A percentile compares a stretch with the other conserved stretches of the same genome.
Evolutionary conservation across 2,888 invertebrate species (phyloP).

Genomic region (Xylophagus ater): DNA sequence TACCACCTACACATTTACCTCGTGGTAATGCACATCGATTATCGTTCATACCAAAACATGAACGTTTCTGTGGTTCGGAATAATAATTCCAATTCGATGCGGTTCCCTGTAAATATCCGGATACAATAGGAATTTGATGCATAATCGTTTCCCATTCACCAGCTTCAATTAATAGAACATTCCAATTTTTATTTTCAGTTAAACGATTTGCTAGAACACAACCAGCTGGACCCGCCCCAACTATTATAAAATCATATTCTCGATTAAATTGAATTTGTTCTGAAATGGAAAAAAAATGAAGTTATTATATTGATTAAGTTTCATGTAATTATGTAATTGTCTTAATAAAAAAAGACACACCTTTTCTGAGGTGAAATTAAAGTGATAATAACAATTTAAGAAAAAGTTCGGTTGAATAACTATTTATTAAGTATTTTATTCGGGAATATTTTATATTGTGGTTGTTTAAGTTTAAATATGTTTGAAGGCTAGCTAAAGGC

Average conservation of each 20-base stretch:
- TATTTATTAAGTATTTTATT: no score
- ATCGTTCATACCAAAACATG: slow-evolving; percentile 43
- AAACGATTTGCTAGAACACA: slow-evolving; percentile 27
- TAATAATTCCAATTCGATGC: slow-evolving; percentile 56
- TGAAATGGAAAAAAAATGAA: slow-evolving; percentile 29
- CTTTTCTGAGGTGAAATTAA: no score
- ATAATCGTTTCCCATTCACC: slow-evolving; percentile 33
- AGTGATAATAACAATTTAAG: no score
- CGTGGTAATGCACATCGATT: slow-evolving; percentile 37
- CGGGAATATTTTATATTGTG: no score
- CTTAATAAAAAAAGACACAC: no score
- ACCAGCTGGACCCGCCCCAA: slow-evolving; percentile 73
- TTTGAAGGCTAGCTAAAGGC: no score
- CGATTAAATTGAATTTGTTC: slow-evolving; percentile 41
- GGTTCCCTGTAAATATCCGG: slow-evolving; percentile 21
- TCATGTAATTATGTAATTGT: neutral
- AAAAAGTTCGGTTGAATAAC: no score
- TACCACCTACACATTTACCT: slow-evolving; percentile 46
- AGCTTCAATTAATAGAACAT: slow-evolving; percentile 38
- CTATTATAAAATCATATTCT: slow-evolving; percentile 65
- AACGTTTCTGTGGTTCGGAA: slow-evolving; percentile 48
- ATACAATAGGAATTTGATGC: slow-evolving; percentile 21
- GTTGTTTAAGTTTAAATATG: no score
- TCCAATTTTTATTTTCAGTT: slow-evolving; percentile 30
- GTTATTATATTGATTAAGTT: neutral